These are phyloP conservation scores for Gulo gulo DNA, from an alignment of 2,113 vertebrate genomes.

Conservation along the genomic window DNA sequence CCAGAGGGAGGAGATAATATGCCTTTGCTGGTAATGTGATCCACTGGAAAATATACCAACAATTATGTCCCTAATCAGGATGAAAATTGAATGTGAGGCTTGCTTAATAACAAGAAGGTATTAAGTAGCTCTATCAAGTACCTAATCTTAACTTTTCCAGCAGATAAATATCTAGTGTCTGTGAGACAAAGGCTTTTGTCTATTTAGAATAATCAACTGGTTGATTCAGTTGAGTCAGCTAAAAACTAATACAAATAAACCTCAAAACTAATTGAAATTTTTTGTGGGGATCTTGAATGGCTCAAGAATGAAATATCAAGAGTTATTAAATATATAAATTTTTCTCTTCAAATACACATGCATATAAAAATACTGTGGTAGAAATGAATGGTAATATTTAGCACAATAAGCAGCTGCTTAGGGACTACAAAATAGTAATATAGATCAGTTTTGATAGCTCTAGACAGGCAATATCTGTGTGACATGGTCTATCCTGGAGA, in stretches of 20 bases:
- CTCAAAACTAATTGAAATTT: background rate
- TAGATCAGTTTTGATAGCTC: background rate
- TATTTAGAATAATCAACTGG: background rate
- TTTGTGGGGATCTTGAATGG: background rate
- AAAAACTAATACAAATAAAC: background rate
- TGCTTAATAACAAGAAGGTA: background rate
- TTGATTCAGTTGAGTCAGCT: background rate
- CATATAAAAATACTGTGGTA: background rate
- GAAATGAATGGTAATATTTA: background rate
- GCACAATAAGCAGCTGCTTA: background rate
- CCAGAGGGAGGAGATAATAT: background rate
- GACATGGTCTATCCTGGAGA: background rate
- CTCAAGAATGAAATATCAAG: background rate
- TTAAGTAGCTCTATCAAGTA: background rate
- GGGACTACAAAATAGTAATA: background rate
- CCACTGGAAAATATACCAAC: background rate
- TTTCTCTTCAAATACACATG: background rate
- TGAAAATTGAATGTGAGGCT: background rate
- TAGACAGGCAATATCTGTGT: background rate
- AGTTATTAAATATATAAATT: background rate
- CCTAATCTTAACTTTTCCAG: background rate
- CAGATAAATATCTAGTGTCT: background rate
- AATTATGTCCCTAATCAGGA: background rate
- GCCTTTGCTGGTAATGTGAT: background rate
- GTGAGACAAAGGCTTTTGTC: background rate